A percentile compares a stretch with the other conserved stretches of the same genome.
Conservation (phyloP, 1,140 invertebrate genomes). For the Sminthurinus signatus region DNA sequence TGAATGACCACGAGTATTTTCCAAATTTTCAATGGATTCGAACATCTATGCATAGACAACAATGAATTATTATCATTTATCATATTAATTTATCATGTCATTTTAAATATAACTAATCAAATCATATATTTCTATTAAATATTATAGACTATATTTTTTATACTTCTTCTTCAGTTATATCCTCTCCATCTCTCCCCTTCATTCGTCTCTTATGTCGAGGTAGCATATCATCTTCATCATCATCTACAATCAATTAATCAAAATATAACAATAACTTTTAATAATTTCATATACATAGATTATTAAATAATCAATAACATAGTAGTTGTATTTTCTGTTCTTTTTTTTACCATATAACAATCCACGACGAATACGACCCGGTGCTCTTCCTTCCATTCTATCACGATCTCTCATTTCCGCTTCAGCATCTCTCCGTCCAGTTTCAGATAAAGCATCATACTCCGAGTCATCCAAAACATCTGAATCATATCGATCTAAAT, state of each 20-base stretch:
- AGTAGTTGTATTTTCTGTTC: too few species aligned
- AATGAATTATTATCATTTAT: too few species aligned
- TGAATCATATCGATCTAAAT: conserved; percentile 85
- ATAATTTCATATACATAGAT: too few species aligned
- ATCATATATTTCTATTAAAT: background rate
- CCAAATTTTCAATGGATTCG: conserved; percentile 96
- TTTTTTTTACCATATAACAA: conserved; percentile 52
- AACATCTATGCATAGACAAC: conserved; percentile 48
- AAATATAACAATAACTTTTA: too few species aligned
- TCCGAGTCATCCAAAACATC: conserved; percentile 83
- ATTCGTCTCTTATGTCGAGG: conserved; percentile 56
- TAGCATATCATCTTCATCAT: conserved; percentile 61
- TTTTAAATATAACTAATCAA: too few species aligned
- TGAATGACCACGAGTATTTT: conserved; percentile 87
- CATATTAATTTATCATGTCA: too few species aligned
- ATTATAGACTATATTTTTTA: conserved; percentile 47
- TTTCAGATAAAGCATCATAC: conserved; percentile 77
- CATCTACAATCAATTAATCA: conserved; percentile 40
- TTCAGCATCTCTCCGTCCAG: conserved; percentile 80
- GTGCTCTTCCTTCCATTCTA: conserved; percentile 66
- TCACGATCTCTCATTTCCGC: conserved; percentile 77
- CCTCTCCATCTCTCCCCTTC: conserved; percentile 72
- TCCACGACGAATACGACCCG: conserved; percentile 62
- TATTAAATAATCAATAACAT: too few species aligned
- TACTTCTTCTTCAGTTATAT: conserved; percentile 67